Base-by-base conservation (phyloP, 2,113 vertebrate genomes). In the Cololabis saira region DNA sequence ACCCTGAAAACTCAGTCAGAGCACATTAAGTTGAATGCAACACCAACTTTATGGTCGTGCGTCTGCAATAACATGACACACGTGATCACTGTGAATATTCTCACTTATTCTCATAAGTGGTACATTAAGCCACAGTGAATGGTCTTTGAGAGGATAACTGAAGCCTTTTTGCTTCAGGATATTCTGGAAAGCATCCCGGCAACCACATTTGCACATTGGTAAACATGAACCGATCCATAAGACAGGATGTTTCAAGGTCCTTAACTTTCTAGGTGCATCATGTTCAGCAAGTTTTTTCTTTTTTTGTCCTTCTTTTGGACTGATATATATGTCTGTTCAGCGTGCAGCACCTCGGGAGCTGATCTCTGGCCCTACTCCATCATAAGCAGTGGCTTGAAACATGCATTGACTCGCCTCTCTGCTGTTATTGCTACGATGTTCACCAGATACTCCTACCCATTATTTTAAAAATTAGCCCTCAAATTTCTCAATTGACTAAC, bases 351-450 rank as follows among this genome's bases (percentile, higher is more conserved):
- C 45, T 52, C 68, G 41, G 52, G 27, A 76, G 61, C 69, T 63
- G 47, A 62, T 70, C 27, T 43, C 53, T 76, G 61, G 65, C 68
- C 70, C 21, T 44, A 55, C 4, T 71, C 48, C 58, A 71, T 55
- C 17, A 30, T 47, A 51, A 58, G 16, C 21, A 19, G 52, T 66
- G 40, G 40, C 53, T 67, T 71, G 40, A 80, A 72, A 75, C 68
- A 65, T 52, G 0, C 33, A 74, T 82, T 55, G 60, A 80, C 50
- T 51, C 17, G 60, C 47, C 56, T 42, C 52, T 37, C 1, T 60
- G 22, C 48, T 71, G 72, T 76, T 75, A 68, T 71, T 79, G 71
- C 61, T 62, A 62, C n/a, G n/a, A n/a, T n/a, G n/a, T n/a, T 16
- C 2, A 2, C 57, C 9, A 50, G 13, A 47, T 53, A 67, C 6